A percentile compares a stretch with the other conserved stretches of the same genome.
phyloP scores from a whole-genome alignment of 2,113 vertebrate species.

The Syngnathus typhle region DNA sequence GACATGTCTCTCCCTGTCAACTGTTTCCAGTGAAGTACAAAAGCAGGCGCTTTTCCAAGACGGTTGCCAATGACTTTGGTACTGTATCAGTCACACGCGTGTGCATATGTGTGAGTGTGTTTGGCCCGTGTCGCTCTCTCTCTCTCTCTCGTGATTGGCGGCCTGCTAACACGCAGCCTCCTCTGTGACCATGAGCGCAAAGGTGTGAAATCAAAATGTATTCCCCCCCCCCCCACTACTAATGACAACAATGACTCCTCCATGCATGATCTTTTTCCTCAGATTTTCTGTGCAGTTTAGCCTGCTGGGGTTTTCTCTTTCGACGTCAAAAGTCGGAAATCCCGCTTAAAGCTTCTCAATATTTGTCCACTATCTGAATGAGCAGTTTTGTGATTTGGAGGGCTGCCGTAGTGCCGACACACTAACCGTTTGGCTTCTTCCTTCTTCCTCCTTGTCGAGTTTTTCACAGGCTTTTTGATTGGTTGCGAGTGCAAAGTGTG shows the following conservation, averaged over 20 bases:
- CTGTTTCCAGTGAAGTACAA: constrained; percentile 93
- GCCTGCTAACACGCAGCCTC: constrained; percentile 52
- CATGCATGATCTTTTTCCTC: constrained; percentile 47
- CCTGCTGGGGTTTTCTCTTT: not conserved
- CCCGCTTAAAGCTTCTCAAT: constrained; percentile 26
- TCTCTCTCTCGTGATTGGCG: constrained; percentile 43
- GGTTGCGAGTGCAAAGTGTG: constrained; percentile 20
- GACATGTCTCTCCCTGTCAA: constrained; percentile 61
- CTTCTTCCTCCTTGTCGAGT: constrained; percentile 35
- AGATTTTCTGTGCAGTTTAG: constrained; percentile 53
- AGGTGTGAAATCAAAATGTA: constrained; percentile 18
- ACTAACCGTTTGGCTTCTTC: constrained; percentile 37
- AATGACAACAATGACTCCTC: constrained; percentile 33
- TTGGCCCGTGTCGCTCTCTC: constrained; percentile 6
- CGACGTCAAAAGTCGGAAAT: constrained; percentile 45
- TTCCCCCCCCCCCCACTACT: constrained; percentile 13
- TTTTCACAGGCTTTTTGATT: constrained; percentile 29
- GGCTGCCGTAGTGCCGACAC: constrained; percentile 34
- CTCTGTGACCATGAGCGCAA: constrained; percentile 37
- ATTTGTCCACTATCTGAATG: not conserved
- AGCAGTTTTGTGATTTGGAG: constrained; percentile 46
- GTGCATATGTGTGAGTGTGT: constrained; percentile 2
- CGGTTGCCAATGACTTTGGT: constrained; percentile 79
- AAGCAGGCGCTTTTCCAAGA: constrained; percentile 98
- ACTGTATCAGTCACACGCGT: constrained; percentile 57